phyloP scores from a whole-genome alignment of 1,140 invertebrate species.

The Drosophila guanche region DNA sequence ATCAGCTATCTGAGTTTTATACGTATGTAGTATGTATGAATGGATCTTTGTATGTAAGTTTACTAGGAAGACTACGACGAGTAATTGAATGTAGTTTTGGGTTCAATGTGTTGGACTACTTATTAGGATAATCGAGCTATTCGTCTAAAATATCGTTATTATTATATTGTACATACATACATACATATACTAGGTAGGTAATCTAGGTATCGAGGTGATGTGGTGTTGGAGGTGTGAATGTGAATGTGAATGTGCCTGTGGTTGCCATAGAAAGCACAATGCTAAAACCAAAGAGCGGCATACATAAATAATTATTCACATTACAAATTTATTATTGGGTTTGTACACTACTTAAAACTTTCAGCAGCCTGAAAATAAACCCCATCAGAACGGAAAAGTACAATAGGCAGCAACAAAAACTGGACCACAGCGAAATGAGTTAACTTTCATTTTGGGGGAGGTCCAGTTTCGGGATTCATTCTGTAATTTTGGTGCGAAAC shows the following conservation, averaged over 20 bases:
- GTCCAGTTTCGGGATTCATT: conserved; percentile 37
- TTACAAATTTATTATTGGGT: conserved; percentile 49
- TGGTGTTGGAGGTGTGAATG: conserved; percentile 6
- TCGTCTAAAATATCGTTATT: neutral
- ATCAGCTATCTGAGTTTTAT: conserved; percentile 23
- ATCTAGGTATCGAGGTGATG: neutral
- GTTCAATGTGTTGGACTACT: too few relatives aligned
- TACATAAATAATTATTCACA: conserved; percentile 49
- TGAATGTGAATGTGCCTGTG: conserved; percentile 11
- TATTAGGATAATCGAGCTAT: too few relatives aligned
- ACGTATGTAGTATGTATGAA: conserved; percentile 18
- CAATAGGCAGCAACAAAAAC: conserved; percentile 22
- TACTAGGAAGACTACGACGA: neutral
- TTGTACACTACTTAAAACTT: conserved; percentile 47
- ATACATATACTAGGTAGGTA: conserved; percentile 16
- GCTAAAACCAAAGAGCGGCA: conserved; percentile 42
- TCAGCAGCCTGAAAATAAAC: conserved; percentile 12
- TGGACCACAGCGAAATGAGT: conserved; percentile 22
- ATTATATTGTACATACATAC: neutral
- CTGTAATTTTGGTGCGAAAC: conserved; percentile 58
- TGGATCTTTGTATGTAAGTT: neutral
- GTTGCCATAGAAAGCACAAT: conserved; percentile 26
- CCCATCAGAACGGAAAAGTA: conserved; percentile 21
- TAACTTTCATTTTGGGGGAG: conserved; percentile 31
- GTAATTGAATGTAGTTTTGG: too few relatives aligned